phyloP scores from a whole-genome alignment of 2,888 invertebrate species.

The Onchidella celtica region DNA sequence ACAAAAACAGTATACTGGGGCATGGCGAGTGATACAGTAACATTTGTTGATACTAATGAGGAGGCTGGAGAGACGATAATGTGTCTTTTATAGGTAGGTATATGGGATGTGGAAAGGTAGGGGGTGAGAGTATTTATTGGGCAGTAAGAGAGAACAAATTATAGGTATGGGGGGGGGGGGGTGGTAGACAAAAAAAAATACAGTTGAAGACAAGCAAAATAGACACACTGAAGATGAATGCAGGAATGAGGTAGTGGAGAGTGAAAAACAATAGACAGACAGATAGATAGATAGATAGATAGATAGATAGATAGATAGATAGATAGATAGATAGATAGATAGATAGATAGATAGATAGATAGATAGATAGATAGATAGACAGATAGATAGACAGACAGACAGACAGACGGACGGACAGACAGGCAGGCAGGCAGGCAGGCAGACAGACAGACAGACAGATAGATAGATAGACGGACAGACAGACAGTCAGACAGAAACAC shows the following conservation, averaged over 20 bases:
- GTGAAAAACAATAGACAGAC: neutral
- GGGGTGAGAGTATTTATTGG: neutral
- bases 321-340: constrained; percentile 4
- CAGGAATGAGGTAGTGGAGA: neutral
- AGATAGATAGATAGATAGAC: neutral
- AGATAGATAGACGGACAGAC: no score
- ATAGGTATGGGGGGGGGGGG: neutral
- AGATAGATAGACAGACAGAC: no score
- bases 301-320: neutral
- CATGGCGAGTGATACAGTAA: no score
- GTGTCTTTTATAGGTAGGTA: neutral
- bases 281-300: no score
- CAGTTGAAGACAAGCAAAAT: neutral
- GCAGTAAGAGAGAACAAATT: no score
- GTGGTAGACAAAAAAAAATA: neutral
- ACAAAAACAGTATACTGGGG: no score
- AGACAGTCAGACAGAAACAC: no score
- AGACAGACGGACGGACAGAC: no score
- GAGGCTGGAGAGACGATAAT: neutral
- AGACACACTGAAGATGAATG: neutral
- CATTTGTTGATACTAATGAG: neutral
- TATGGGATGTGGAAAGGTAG: neutral
- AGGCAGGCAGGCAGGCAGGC: no score
- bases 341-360: neutral
- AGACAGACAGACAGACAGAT: no score